Evolutionary conservation across 2,888 invertebrate species (phyloP).

Genomic region (Piscicola geometra): DNA sequence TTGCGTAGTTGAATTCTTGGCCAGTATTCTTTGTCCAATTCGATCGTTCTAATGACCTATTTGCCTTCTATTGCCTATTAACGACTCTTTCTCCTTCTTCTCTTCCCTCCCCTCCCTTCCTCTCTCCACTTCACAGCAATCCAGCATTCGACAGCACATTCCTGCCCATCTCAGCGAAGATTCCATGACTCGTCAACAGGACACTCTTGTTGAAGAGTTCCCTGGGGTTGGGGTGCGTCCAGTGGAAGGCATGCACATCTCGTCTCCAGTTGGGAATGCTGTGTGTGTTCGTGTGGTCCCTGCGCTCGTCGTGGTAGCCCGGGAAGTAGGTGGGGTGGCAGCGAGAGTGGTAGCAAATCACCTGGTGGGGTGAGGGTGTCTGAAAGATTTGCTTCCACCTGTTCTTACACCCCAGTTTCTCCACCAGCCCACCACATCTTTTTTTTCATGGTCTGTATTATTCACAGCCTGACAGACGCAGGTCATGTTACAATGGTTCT

Average conservation of each 20-base stretch:
- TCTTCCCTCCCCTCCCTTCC: background rate
- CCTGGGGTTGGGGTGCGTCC: constrained; percentile 51
- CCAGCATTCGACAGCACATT: constrained; percentile 46
- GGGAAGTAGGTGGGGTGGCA: constrained; percentile 51
- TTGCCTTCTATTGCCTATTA: background rate
- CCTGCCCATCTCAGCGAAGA: constrained; percentile 50
- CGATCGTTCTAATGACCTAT: too few species aligned
- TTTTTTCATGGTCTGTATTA: too few species aligned
- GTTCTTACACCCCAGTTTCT: too few species aligned
- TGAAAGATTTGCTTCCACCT: too few species aligned
- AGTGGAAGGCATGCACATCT: constrained; percentile 44
- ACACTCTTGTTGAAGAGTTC: constrained; percentile 45
- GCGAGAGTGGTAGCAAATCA: constrained; percentile 50
- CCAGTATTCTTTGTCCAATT: too few species aligned
- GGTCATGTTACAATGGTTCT: too few species aligned
- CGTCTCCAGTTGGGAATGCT: constrained; percentile 44
- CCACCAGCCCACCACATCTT: too few species aligned
- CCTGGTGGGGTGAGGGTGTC: too few species aligned
- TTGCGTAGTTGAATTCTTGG: too few species aligned
- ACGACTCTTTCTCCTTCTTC: background rate
- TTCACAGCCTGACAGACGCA: too few species aligned
- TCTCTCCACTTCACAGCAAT: constrained; percentile 34
- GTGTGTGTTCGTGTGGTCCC: constrained; percentile 46
- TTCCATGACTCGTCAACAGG: constrained; percentile 43
- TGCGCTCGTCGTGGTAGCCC: constrained; percentile 46